Evolutionary conservation across 2,888 invertebrate species (phyloP), one percentile per base, ranked within the genome.

Genomic region (Bugula neritina): DNA sequence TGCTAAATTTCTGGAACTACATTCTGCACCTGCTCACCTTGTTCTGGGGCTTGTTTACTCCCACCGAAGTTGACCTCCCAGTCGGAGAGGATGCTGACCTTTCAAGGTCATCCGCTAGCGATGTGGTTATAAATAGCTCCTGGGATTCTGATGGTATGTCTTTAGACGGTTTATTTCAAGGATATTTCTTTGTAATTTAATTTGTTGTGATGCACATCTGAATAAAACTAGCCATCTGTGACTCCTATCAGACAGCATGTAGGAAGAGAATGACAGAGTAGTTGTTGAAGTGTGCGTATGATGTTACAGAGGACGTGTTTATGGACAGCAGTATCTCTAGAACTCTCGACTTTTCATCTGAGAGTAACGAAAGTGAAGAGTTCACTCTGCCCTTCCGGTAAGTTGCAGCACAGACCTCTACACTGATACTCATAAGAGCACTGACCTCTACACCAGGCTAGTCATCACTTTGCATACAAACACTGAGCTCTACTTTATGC

Each of bases 261-360:
- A n/a, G n/a, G n/a, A n/a, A n/a, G n/a, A n/a, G n/a, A n/a, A n/a
- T n/a, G n/a, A n/a, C n/a, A n/a, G n/a, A n/a, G n/a, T n/a, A n/a
- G n/a, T n/a, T n/a, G n/a, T n/a, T n/a, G n/a, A n/a, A n/a, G n/a
- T n/a, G n/a, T 43, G 43, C 43, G 5, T 5, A 43, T 43, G 5
- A 17, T 43, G 17, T 77, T 77, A 25, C 74, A 80, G 80, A 79
- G 75, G 79, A 80, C 57, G 75, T 77, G 35, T 77, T 79, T 75
- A 77, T 77, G 21, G 70, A 25, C 58, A 78, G 77, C 73, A 74
- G 74, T 57, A 78, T 77, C 43, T 43, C 43, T 17, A 43, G 17
- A 43, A 43, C 43, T 43, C 43, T 43, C 10, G 43, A 43, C 17
- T 43, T 43, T 17, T 43, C 43, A 43, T 43, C 43, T 43, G 43